phyloP scores from a whole-genome alignment of 2,113 vertebrate species.

The Channa maculata region DNA sequence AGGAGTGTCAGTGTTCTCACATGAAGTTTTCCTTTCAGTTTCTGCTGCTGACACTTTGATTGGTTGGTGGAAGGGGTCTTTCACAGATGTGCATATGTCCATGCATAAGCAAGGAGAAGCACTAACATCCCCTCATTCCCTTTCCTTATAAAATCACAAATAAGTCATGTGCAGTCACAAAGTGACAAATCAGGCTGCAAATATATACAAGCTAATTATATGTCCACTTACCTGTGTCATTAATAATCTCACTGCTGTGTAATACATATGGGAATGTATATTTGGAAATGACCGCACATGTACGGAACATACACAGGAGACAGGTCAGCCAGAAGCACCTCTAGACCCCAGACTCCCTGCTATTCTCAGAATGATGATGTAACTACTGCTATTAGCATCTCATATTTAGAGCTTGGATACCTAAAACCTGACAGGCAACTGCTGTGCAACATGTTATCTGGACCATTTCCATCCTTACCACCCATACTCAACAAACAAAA shows the following conservation, averaged over 20 bases:
- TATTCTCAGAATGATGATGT: constrained; percentile 81
- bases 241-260: constrained; percentile 61
- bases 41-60: constrained; percentile 73
- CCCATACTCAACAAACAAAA: constrained; percentile 36
- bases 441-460: constrained; percentile 73
- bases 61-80: constrained; percentile 49
- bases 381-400: constrained; percentile 76
- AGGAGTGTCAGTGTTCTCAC: constrained; percentile 58
- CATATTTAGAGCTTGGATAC: constrained; percentile 70
- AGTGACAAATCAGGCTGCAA: constrained; percentile 31
- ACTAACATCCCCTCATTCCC: neutral
- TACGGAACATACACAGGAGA: constrained; percentile 68
- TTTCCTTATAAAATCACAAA: constrained; percentile 20
- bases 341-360: constrained; percentile 75
- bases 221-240: constrained; percentile 61
- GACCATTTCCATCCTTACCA: constrained; percentile 47
- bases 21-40: constrained; percentile 58
- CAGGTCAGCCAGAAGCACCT: constrained; percentile 73
- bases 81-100: constrained; percentile 23
- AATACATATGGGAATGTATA: constrained; percentile 75
- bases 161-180: constrained; percentile 22
- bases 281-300: constrained; percentile 79
- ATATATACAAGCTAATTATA: constrained; percentile 52
- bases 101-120: neutral
- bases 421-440: constrained; percentile 73